Base-by-base conservation (phyloP, 2,797 vertebrate genomes). In the Manis pentadactyla region DNA sequence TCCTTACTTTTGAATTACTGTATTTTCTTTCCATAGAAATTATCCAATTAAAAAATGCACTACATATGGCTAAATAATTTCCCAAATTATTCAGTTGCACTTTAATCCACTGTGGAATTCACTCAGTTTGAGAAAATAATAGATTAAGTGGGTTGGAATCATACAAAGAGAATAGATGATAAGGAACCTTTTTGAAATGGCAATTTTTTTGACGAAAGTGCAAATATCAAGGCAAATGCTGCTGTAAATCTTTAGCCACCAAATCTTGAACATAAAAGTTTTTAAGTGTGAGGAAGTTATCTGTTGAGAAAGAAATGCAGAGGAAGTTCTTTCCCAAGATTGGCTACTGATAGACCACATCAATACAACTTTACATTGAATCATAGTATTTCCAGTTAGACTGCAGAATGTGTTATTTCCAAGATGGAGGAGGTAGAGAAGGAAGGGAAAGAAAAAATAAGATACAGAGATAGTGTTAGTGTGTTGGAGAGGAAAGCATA, bases 21-120 rank as follows among this genome's bases (percentile, higher is more conserved):
- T 37, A 31, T 11, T 42, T 82, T 74, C 27, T 53, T 74, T n/a
- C 1, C 9, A 66, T 23, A 51, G 13, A 59, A 8, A 1, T 49
- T 51, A 57, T 68, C 8, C 8, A 86, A 37, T 68, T 88, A 31
- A 83, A 97, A 94, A 83, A 23, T 53, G 0, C 31, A 46, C 53
- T 21, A 3, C 27, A 18, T 25, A 73, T 21, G 1, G 63, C 25
- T 27, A 57, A 90, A 49, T 69, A 27, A 84, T 31, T 55, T 91
- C 86, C 59, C 15, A 42, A 63, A 7, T 63, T 90, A 55, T 27
- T 77, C 23, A 78, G 4, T 10, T 85, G 23, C 1, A 66, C 4
- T 71, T 75, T 61, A 42, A 0, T 74, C 13, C 7, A 87, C 1
- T 73, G 17, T 68, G 8, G 18, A 66, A 86, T 86, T 34, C 25